Base-by-base conservation (phyloP, 2,113 vertebrate species). In the Sinocyclocheilus anshuiensis region DNA sequence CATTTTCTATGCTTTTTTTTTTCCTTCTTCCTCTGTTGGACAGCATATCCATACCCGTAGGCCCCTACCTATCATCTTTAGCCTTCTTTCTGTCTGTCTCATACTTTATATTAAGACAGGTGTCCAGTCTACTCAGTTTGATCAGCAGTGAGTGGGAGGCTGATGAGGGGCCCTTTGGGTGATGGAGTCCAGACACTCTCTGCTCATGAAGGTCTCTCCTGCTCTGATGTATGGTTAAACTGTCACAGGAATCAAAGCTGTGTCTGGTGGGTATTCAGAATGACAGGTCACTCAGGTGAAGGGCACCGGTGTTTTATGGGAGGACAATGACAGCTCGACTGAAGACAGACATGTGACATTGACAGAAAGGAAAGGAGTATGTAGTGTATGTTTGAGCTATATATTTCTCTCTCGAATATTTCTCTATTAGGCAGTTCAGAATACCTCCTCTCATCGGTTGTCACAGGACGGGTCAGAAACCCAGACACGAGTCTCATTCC, bases 261-360 rank as follows among this genome's bases (percentile, higher is more conserved):
- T 74, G 67, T 77, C 72, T 84, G 74, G 24, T 74, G 76, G 67
- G 78, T 26, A 83, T 86, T 88, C 45, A 61, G 85, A 85, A 57
- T 89, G 86, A 85, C 88, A 85, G 72, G 59, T 87, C 86, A 63
- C 71, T 89, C 84, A 88, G 81, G 84, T 86, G 63, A 79, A 78
- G 77, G 84, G 78, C 77, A 74, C 26, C 57, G 59, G 88, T 86
- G 82, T 76, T 86, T 75, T 86, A 84, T 61, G 72, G 85, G 74
- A 79, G 65, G 72, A 59, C 53, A 84, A 78, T 74, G 84, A 86
- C 79, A 86, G 84, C 87, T 86, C 83, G 53, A 50, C 45, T 71
- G 57, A n/a, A 39, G 76, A 67, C 57, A 57, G 76, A 77, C 45
- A 50, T 26, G 36, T 74, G 87, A 86, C 84, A 86, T 36, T 88